Percentiles rank a stretch among this genome's conserved stretches.
phyloP scores from a whole-genome alignment of 2,888 invertebrate genomes.

The Acleris emargana region DNA sequence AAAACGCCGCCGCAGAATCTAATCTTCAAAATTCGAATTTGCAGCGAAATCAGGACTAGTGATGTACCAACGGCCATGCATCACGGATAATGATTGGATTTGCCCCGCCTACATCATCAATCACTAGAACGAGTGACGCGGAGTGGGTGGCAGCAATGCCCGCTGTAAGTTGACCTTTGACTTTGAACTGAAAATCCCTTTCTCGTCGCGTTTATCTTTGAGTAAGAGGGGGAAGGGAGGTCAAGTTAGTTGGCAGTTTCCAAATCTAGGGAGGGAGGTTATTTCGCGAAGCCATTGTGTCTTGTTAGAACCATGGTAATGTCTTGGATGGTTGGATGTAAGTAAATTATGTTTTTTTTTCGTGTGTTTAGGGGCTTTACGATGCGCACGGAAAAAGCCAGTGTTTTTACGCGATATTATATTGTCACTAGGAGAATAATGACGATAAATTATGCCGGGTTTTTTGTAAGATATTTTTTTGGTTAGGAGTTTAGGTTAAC shows the following conservation, averaged over 20 bases:
- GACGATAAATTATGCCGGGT: not conserved
- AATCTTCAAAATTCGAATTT: conserved; percentile 59
- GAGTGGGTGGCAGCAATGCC: conserved; percentile 55
- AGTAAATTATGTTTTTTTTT: conserved; percentile 79
- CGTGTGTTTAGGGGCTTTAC: conserved; percentile 50
- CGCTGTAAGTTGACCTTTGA: conserved; percentile 56
- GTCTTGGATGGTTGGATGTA: conserved; percentile 77
- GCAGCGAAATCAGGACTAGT: conserved; percentile 61
- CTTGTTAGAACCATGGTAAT: conserved; percentile 78
- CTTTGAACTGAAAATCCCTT: conserved; percentile 43
- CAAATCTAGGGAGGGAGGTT: conserved; percentile 62
- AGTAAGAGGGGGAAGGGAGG: conserved; percentile 44
- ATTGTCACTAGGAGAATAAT: conserved; percentile 29
- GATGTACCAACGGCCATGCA: conserved; percentile 79
- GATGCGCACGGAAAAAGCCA: conserved; percentile 42
- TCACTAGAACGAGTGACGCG: conserved; percentile 73
- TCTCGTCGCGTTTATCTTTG: conserved; percentile 5
- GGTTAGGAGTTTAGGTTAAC: no score
- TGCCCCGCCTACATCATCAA: conserved; percentile 83
- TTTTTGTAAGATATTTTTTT: not conserved
- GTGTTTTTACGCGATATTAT: conserved; percentile 39
- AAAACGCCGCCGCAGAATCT: conserved; percentile 43
- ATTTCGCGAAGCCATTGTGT: conserved; percentile 77
- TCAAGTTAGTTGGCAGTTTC: conserved; percentile 51
- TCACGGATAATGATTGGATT: conserved; percentile 83